phyloP scores from a whole-genome alignment of 1,140 invertebrate species.

The Brachionus rubens region DNA sequence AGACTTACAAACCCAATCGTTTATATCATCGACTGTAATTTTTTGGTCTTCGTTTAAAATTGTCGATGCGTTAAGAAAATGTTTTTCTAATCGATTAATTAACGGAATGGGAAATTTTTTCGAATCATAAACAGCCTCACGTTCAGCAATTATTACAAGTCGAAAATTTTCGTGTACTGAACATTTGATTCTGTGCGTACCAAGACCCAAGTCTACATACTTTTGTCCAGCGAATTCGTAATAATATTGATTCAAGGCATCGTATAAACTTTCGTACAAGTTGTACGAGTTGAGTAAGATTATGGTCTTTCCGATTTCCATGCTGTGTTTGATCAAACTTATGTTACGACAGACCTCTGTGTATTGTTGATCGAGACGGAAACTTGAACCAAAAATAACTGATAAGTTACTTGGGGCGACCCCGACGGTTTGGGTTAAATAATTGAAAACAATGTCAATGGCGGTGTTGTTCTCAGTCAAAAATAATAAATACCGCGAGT shows the following conservation, averaged over 20 bases:
- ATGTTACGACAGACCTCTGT: constrained; percentile 57
- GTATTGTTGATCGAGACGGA: constrained; percentile 23
- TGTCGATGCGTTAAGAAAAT: constrained; percentile 52
- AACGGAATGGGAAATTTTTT: constrained; percentile 55
- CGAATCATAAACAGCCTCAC: constrained; percentile 52
- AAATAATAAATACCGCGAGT: constrained; percentile 20
- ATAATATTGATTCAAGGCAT: constrained; percentile 59
- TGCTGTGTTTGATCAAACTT: constrained; percentile 57
- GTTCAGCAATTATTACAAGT: constrained; percentile 56
- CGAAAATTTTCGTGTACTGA: constrained; percentile 55
- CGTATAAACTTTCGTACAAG: constrained; percentile 57
- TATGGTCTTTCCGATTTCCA: constrained; percentile 57
- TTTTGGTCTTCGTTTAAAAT: constrained; percentile 51
- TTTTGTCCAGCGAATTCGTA: constrained; percentile 53
- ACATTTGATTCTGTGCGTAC: constrained; percentile 57
- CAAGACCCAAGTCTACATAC: constrained; percentile 57
- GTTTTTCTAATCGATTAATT: constrained; percentile 56
- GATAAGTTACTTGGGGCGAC: neutral
- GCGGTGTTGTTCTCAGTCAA: constrained; percentile 15
- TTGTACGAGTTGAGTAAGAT: constrained; percentile 56
- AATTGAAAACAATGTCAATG: constrained; percentile 5
- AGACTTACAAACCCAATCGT: constrained; percentile 51
- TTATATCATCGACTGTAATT: constrained; percentile 48
- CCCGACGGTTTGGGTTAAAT: neutral
- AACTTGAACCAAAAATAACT: constrained; percentile 37